phyloP scores from a whole-genome alignment of 2,113 vertebrate genomes.

The Lamprologus tigripictilis region DNA sequence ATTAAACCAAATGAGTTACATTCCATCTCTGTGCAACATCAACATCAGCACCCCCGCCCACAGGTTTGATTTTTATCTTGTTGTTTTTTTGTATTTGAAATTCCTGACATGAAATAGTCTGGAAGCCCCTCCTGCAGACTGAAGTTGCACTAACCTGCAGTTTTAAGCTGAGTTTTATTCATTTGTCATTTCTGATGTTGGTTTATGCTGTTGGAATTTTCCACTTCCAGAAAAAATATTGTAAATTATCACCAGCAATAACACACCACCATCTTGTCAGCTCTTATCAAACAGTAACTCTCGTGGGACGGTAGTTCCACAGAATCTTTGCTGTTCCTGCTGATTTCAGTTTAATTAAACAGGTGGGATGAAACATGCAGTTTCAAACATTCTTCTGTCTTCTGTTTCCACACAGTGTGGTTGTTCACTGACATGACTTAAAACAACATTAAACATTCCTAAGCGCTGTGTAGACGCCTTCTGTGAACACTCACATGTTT shows the following conservation, averaged over 20 bases:
- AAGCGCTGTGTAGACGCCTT: background rate
- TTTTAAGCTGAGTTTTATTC: background rate
- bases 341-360: background rate
- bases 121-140: background rate
- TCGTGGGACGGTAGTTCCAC: background rate
- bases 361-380: background rate
- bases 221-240: background rate
- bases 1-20: background rate
- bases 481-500: conserved; percentile 42
- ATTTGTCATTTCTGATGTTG: background rate
- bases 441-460: conserved; percentile 42
- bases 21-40: background rate
- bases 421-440: conserved; percentile 18
- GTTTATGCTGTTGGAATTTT: background rate
- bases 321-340: background rate
- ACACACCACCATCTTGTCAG: background rate
- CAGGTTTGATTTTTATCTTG: background rate
- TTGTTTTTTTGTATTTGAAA: background rate
- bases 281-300: background rate
- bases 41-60: background rate
- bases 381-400: background rate
- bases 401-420: background rate
- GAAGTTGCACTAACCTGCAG: background rate
- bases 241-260: background rate
- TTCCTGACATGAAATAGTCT: background rate